Percentiles rank a stretch among this genome's conserved stretches.
Evolutionary conservation across 2,797 vertebrate species (phyloP).

Genomic region (Phoeniculus purpureus): DNA sequence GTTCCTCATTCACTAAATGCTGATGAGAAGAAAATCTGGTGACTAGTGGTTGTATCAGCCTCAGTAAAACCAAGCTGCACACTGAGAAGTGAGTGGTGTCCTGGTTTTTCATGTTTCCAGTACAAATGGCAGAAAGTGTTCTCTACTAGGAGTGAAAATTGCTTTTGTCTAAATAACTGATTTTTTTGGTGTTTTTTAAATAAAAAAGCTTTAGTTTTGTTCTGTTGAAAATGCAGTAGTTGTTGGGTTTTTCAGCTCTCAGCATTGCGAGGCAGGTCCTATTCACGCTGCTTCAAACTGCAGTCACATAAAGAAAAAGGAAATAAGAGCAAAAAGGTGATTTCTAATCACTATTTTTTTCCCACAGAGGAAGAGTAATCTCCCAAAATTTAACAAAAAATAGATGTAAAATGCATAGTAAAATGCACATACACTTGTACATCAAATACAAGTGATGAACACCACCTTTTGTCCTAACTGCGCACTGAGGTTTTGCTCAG

Average conservation of each 20-base stretch:
- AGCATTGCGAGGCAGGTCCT: neutral
- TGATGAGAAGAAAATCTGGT: neutral
- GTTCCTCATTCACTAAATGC: neutral
- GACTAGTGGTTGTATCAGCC: neutral
- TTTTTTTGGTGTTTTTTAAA: neutral
- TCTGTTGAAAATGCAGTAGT: neutral
- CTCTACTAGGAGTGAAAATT: neutral
- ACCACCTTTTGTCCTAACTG: neutral
- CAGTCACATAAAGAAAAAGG: neutral
- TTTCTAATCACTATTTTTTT: neutral
- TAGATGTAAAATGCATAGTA: neutral
- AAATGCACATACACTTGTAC: too few relatives aligned
- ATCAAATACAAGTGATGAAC: neutral
- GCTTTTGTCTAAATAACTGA: neutral
- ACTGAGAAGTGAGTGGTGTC: neutral
- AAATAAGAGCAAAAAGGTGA: neutral
- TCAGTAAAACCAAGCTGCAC: neutral
- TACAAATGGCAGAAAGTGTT: neutral
- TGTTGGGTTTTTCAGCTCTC: neutral
- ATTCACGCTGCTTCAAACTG: neutral
- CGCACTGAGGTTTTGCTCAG: neutral
- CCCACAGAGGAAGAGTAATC: neutral
- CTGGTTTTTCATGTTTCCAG: neutral
- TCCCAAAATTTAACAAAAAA: neutral
- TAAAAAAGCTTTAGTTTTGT: neutral